Evolutionary conservation across 53 echinoderm and acorn worm genomes (phyloP).

Genomic region (Echinometra lucunter): DNA sequence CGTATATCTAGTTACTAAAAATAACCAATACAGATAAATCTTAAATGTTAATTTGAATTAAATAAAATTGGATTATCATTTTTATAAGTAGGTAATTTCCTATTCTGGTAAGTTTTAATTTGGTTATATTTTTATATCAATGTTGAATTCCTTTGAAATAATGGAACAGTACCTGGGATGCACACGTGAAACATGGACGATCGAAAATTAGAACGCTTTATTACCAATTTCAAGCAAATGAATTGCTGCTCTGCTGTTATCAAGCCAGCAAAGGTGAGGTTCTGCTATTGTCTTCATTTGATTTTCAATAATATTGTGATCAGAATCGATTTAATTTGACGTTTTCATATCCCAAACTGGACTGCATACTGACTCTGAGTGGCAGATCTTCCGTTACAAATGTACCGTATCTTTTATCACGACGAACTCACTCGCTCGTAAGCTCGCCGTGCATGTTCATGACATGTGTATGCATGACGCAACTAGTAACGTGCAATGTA

Average conservation of each 20-base stretch:
- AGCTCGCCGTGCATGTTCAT: too few relatives aligned
- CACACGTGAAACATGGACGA: constrained; percentile 49
- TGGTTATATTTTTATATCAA: neutral
- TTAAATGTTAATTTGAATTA: neutral
- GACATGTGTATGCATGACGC: too few relatives aligned
- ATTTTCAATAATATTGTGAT: too few relatives aligned
- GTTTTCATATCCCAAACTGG: too few relatives aligned
- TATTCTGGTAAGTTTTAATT: neutral
- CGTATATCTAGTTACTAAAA: neutral
- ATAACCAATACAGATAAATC: neutral
- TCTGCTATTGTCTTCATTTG: neutral
- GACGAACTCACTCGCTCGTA: too few relatives aligned
- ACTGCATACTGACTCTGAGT: too few relatives aligned
- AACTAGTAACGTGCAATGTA: too few relatives aligned
- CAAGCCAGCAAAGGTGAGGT: neutral
- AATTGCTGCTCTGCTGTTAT: too few relatives aligned
- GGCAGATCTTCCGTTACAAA: too few relatives aligned
- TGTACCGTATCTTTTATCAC: too few relatives aligned
- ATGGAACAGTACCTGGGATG: constrained; percentile 4
- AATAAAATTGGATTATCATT: neutral
- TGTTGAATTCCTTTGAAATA: neutral
- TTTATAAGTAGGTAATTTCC: neutral
- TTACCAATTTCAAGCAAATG: neutral
- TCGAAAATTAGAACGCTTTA: neutral
- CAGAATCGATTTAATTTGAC: too few relatives aligned